A percentile compares a stretch with the other conserved stretches of the same genome.
These are phyloP conservation scores for Euwallacea fornicatus DNA, from an alignment of 1,140 invertebrate species.

Conservation along the genomic window DNA sequence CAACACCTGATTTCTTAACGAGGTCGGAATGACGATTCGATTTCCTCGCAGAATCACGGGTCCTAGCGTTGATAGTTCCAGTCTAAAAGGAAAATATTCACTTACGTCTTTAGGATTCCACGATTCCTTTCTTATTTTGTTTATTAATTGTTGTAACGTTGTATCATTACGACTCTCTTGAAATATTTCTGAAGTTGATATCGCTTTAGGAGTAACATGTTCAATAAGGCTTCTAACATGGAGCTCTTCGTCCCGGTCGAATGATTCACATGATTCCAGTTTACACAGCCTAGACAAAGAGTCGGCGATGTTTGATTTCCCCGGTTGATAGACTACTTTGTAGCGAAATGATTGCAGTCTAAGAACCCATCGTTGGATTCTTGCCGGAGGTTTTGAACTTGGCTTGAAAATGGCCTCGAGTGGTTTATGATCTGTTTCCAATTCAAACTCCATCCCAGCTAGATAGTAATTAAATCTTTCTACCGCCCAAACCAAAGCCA, in stretches of 20 bases:
- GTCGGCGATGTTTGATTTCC: conserved; percentile 53
- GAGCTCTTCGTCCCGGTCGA: conserved; percentile 25
- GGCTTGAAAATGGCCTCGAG: conserved; percentile 15
- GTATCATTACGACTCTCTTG: conserved; percentile 7
- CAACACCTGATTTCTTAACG: conserved; percentile 36
- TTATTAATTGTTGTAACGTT: conserved; percentile 11
- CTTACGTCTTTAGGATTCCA: conserved; percentile 22
- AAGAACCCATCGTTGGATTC: conserved; percentile 51
- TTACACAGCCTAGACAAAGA: conserved; percentile 47
- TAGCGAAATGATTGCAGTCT: conserved; percentile 50
- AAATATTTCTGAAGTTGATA: conserved; percentile 24
- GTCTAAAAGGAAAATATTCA: conserved; percentile 38
- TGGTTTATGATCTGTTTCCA: conserved; percentile 27
- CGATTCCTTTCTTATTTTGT: conserved; percentile 15
- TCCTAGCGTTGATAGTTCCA: conserved; percentile 32
- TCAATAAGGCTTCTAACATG: conserved; percentile 28
- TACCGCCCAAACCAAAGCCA: conserved; percentile 49
- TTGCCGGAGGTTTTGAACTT: conserved; percentile 20
- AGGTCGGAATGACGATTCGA: conserved; percentile 46
- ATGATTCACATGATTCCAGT: conserved; percentile 15
- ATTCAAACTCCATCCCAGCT: conserved; percentile 44
- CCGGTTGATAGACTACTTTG: conserved; percentile 48
- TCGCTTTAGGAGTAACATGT: conserved; percentile 27
- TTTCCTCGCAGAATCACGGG: conserved; percentile 28
- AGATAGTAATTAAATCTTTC: conserved; percentile 42